Evolutionary conservation across 2,888 invertebrate species (phyloP), one percentile per base, ranked within the genome.

Genomic region (Drosophila formosana): DNA sequence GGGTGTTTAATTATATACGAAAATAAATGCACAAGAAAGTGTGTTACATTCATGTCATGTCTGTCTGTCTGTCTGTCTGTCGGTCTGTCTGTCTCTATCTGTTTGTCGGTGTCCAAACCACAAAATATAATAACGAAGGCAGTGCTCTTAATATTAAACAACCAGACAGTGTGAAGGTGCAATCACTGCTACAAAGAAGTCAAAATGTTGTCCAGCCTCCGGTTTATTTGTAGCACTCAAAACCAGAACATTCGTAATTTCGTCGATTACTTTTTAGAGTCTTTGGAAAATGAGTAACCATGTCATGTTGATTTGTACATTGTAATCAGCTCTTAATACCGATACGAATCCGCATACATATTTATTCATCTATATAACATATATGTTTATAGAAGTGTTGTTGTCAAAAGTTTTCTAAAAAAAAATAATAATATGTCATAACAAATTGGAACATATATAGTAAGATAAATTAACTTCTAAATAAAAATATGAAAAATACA

Each of bases 1-100:
- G 56, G 50, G 39, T 51, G 56, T 65, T 65, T 65, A 43, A 43
- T 55, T 55, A 53, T 45, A 47, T 39, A 23, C 28, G 28, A 23
- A 46, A 23, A 25, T 23, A 46, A 23, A 23, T 23, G 25, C 25
- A 46, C 23, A 25, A 32, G 49, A 41, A 57, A 39, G 32, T 26
- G 37, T 37, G 37, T 37, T 37, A 37, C 37, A 37, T 37, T 37
- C 37, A n/a, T 37, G 37, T n/a, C 37, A 11, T n/a, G 37, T 37
- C n/a, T 34, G 11, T 34, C 34, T 34, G 11, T 34, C 9, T 11
- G 23, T 50, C 61, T 9, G 41, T 52, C 30, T n/a, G 5, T n/a
- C 11, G 13, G 30, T 32, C 25, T 18, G 39, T 39, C 39, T 34
- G 11, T 34, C 34, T 11, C 7, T 47, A 46, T 41, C 49, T 13